Conservation (phyloP, 2,113 vertebrate species). For the Sarotherodon lohbergeri region DNA sequence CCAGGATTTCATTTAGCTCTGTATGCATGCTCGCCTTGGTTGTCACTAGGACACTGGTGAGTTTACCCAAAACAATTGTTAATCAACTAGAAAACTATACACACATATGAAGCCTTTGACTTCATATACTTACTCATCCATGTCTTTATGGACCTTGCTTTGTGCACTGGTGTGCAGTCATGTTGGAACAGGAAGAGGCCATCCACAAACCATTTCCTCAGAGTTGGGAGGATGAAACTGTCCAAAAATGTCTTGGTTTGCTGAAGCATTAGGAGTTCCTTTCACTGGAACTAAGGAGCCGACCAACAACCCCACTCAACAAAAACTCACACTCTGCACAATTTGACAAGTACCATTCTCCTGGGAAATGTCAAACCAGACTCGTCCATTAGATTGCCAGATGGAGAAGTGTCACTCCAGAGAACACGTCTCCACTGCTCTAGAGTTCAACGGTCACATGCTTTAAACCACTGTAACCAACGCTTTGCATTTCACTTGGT, state of each 20-base stretch:
- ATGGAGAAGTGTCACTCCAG: not conserved
- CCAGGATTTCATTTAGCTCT: not conserved
- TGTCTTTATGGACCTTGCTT: not conserved
- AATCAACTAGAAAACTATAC: not conserved
- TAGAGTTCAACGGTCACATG: not conserved
- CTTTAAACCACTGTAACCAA: not conserved
- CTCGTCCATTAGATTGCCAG: not conserved
- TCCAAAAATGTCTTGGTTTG: not conserved
- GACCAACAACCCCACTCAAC: not conserved
- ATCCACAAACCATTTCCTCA: not conserved
- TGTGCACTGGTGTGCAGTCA: not conserved
- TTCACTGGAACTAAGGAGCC: not conserved
- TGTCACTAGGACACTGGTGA: not conserved
- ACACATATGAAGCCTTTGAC: not conserved
- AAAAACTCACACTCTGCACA: not conserved
- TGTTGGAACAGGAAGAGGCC: not conserved
- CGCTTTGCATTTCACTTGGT: not conserved
- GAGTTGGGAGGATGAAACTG: not conserved
- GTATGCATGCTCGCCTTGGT: not conserved
- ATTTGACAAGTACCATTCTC: accelerated
- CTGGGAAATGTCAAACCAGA: not conserved
- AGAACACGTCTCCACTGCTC: not conserved
- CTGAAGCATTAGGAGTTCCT: not conserved
- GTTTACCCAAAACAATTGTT: not conserved
- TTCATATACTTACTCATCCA: accelerated